These are phyloP conservation scores for Puffinus mauretanicus DNA, from an alignment of 2,113 vertebrate species.

Conservation along the genomic window DNA sequence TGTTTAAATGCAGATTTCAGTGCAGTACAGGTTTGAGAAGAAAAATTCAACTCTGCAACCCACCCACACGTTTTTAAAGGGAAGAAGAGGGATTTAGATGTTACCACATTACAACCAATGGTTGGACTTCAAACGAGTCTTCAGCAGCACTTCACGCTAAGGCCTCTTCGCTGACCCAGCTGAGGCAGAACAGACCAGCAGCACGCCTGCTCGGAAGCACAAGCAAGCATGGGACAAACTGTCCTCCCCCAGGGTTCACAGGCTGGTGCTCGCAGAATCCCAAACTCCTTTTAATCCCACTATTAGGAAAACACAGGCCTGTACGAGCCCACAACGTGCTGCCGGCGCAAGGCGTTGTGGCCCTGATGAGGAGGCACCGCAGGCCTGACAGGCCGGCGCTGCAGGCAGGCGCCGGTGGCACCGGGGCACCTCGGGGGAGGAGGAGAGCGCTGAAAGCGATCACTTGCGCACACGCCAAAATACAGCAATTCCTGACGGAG, in stretches of 20 bases:
- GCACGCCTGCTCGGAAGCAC: neutral
- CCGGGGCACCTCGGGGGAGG: no score
- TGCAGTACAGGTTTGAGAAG: neutral
- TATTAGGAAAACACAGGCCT: neutral
- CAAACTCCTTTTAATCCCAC: neutral
- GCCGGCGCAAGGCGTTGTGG: accelerated
- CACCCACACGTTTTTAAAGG: neutral
- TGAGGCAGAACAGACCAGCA: neutral
- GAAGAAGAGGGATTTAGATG: neutral
- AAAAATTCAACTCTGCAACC: neutral
- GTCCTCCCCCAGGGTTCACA: neutral
- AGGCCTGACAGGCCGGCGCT: accelerated
- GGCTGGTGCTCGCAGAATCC: neutral
- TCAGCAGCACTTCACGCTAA: constrained; percentile 7
- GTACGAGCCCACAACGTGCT: accelerated
- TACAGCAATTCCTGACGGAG: accelerated
- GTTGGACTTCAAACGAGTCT: neutral
- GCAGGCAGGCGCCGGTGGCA: no score
- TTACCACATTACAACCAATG: neutral
- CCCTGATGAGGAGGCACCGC: accelerated
- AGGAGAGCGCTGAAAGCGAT: accelerated
- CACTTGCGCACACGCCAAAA: accelerated
- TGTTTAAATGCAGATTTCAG: neutral
- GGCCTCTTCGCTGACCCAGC: neutral
- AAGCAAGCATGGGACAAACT: neutral